These are phyloP conservation scores for Falco rusticolus DNA, from an alignment of 2,797 vertebrate genomes.

Conservation along the genomic window DNA sequence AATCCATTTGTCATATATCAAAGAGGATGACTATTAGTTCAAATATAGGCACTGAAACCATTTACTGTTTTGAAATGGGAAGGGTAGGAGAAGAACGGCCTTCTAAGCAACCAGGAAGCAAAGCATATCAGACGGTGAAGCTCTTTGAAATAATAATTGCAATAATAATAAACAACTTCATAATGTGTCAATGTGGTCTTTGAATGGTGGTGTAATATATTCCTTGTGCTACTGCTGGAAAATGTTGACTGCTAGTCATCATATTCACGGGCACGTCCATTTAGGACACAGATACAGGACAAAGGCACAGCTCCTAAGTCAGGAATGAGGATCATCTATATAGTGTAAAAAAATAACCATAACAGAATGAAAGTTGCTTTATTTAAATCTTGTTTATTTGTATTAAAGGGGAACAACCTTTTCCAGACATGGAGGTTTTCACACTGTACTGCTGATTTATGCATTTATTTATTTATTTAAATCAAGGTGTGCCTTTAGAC, in stretches of 20 bases:
- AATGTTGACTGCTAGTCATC: background rate
- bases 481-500: background rate
- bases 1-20: background rate
- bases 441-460: background rate
- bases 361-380: background rate
- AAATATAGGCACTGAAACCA: background rate
- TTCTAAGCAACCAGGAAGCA: background rate
- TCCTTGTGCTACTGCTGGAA: background rate
- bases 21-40: background rate
- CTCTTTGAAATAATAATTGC: background rate
- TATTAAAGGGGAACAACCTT: background rate
- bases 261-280: background rate
- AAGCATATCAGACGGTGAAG: background rate
- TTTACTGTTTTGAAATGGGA: background rate
- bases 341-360: background rate
- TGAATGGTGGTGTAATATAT: background rate
- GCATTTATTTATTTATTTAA: background rate
- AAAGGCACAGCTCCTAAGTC: background rate
- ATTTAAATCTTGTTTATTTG: background rate
- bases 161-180: background rate
- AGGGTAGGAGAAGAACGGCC: background rate
- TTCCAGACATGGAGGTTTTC: background rate
- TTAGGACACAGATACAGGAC: background rate
- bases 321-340: background rate
- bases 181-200: background rate